Evolutionary conservation across 2,888 invertebrate species (phyloP), one percentile per base, ranked within the genome.

Genomic region (Piscicola geometra): DNA sequence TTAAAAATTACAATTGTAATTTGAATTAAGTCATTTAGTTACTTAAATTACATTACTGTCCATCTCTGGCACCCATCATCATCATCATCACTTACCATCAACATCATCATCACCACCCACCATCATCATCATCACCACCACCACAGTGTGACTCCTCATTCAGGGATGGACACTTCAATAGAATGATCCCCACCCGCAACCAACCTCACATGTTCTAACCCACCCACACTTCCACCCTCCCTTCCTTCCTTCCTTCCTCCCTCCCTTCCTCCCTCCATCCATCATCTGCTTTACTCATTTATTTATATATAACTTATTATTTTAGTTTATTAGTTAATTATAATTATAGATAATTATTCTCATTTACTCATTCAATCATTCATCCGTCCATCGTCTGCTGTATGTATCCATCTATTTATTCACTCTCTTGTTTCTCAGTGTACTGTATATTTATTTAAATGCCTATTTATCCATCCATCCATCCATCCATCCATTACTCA

Each of bases 161-260:
- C 5, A 5, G 60, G 25, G 60, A 56, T 15, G 60, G 60, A 18
- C 60, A 56, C 60, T 56, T 56, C 25, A 25, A 18, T 21, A 18
- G 60, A 25, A 15, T 56, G 3, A 25, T 25, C 3, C 60, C 21
- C n/a, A 5, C 60, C 21, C 60, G 60, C 60, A 56, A 56, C 60
- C 60, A 56, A 56, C 60, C 60, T n/a, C n/a, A 56, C 60, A 56
- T 56, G 60, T 25, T 56, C 60, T 56, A 25, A 56, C 60, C 60
- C n/a, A 9, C 21, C 5, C n/a, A 5, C 25, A 25, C n/a, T n/a
- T n/a, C 9, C n/a, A 9, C 21, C n/a, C 25, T 25, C n/a, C 60
- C 5, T 56, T 56, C 60, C 3, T 56, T 21, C n/a, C 9, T 56
- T 21, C 21, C 9, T 56, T 56, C n/a, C n/a, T 56, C 60, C 5